Conservation (phyloP, 2,797 vertebrate species). For the Amblyraja radiata region DNA sequence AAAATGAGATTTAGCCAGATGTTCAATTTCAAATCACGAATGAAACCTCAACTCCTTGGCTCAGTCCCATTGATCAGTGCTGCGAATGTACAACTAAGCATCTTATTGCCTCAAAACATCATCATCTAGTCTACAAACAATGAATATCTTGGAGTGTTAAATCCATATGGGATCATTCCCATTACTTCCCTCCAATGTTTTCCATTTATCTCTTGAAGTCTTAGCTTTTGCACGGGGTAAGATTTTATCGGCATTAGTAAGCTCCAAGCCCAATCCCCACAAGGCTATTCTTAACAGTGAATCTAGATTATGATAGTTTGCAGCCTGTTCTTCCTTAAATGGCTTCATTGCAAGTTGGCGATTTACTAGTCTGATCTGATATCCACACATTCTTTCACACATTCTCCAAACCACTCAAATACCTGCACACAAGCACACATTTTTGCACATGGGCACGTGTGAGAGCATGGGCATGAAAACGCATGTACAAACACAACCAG, state of each 20-base stretch:
- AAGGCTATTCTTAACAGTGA: neutral
- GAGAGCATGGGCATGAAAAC: neutral
- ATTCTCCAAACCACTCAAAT: neutral
- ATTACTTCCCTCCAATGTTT: neutral
- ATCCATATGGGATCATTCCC: neutral
- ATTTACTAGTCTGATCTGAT: neutral
- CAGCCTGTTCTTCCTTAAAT: neutral
- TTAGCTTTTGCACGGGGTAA: neutral
- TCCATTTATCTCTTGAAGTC: neutral
- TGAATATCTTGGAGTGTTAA: neutral
- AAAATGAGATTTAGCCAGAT: conserved; percentile 26
- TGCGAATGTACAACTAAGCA: neutral
- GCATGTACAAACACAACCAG: neutral
- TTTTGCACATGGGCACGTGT: too few relatives aligned
- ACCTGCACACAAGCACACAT: too few relatives aligned
- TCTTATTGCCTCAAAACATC: neutral
- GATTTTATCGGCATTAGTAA: neutral
- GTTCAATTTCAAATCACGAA: conserved; percentile 26
- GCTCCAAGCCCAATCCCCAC: neutral
- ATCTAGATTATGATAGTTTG: neutral
- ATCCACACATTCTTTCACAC: neutral
- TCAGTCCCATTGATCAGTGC: neutral
- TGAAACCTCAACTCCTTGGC: neutral
- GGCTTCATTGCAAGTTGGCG: neutral
- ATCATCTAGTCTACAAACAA: neutral